A percentile compares a stretch with the other conserved stretches of the same genome.
Evolutionary conservation across 1,140 invertebrate species (phyloP).

Genomic region (Thrips palmi): DNA sequence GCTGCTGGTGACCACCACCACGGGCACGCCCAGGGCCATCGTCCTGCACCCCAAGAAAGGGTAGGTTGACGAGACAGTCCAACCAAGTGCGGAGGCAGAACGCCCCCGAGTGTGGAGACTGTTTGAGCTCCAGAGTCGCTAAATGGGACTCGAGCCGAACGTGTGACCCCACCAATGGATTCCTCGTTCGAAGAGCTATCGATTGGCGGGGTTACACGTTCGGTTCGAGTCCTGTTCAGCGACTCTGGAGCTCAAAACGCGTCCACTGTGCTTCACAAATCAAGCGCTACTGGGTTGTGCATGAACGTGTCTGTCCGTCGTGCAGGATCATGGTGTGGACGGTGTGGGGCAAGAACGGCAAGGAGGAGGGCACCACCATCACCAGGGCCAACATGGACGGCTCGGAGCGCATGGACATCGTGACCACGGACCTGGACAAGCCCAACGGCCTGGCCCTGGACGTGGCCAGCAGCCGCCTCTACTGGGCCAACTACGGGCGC

Average conservation of each 20-base stretch:
- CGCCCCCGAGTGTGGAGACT: neutral
- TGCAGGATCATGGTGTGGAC: slow-evolving; percentile 87
- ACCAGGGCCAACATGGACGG: slow-evolving; percentile 93
- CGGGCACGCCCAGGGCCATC: slow-evolving; percentile 90
- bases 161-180: neutral
- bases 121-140: neutral
- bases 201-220: neutral
- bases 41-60: slow-evolving; percentile 89
- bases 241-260: too few relatives aligned
- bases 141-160: neutral
- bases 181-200: neutral
- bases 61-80: slow-evolving; percentile 26
- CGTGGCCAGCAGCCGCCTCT: too few relatives aligned
- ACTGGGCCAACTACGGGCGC: too few relatives aligned
- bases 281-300: neutral
- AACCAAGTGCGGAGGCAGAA: neutral
- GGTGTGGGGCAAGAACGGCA: slow-evolving; percentile 82
- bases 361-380: too few relatives aligned
- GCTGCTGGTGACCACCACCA: slow-evolving; percentile 57
- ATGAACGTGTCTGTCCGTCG: neutral
- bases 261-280: too few relatives aligned
- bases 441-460: slow-evolving; percentile 91
- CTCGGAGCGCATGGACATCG: slow-evolving; percentile 64
- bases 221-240: neutral
- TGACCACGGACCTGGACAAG: slow-evolving; percentile 82